Evolutionary conservation across 2,113 vertebrate species (phyloP).

Genomic region (Oreotrochilus melanogaster): DNA sequence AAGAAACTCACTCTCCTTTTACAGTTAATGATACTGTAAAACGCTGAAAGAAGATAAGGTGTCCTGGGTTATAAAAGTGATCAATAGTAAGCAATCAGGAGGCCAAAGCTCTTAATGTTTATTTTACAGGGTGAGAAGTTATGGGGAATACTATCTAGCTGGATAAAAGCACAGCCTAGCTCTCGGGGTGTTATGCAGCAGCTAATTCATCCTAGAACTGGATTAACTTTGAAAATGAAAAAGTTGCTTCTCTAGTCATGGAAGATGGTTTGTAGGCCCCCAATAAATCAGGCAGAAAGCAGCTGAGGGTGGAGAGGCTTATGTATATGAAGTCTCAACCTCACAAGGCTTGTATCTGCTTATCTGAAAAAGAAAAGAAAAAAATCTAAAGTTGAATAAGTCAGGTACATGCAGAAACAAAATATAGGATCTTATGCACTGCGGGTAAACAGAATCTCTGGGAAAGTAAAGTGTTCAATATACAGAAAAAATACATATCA

Average conservation of each 20-base stretch:
- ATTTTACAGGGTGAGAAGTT: conserved; percentile 57
- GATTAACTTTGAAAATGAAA: conserved; percentile 72
- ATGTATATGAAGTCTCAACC: conserved; percentile 61
- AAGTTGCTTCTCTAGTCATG: conserved; percentile 61
- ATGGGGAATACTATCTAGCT: conserved; percentile 27
- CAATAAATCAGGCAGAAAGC: conserved; percentile 68
- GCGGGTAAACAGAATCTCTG: conserved; percentile 36
- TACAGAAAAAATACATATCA: background rate
- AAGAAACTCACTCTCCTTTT: conserved; percentile 17
- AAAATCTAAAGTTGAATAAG: conserved; percentile 48
- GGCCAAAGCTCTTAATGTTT: conserved; percentile 61
- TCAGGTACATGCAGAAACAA: conserved; percentile 53
- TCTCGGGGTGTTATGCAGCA: conserved; percentile 30
- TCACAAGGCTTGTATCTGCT: conserved; percentile 59
- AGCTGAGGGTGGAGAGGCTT: conserved; percentile 61
- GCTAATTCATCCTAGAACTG: conserved; percentile 62
- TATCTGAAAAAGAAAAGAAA: conserved; percentile 52
- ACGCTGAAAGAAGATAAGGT: conserved; percentile 36
- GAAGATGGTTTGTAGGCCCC: conserved; percentile 57
- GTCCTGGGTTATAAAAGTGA: conserved; percentile 61
- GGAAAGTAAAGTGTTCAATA: conserved; percentile 20
- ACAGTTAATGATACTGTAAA: conserved; percentile 58
- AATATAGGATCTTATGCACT: conserved; percentile 51
- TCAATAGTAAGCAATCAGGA: conserved; percentile 61
- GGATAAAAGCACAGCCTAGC: conserved; percentile 48